Evolutionary conservation across 1,140 invertebrate species (phyloP), one percentile per base, ranked within the genome.

Genomic region (Mercenaria mercenaria): DNA sequence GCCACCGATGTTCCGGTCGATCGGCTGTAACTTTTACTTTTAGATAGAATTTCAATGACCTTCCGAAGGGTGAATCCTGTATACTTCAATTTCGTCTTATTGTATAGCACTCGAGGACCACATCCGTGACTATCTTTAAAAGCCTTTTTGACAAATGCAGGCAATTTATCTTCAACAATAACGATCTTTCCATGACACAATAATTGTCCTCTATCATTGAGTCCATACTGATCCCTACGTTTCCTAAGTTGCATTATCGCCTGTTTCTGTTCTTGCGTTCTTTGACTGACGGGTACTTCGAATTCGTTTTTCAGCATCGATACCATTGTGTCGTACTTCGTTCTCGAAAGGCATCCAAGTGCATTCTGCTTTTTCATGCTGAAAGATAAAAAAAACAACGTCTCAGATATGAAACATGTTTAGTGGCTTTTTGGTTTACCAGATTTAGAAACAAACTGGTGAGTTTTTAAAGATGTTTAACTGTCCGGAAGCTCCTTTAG

Each of bases 101-200:
- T 32, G 32, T 64, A 82, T 26, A 82, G n/a, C 6, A 47, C 80
- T 64, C 80, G 26, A 18, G 59, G 6, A 39, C 80, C 59, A 61
- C 32, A 39, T 2, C 80, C 52, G 59, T 39, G 52, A 41, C 13
- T 50, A 4, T 81, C 52, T 26, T 43, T 26, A 50, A 81, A 81
- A 13, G 18, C 52, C 56, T 80, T n/a, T 59, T 80, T 13, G 26
- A 80, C 47, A 29, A 29, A 20, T 8, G 2, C 52, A 8, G 6
- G 26, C 18, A 80, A 37, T 6, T 50, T 29, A 6, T 74, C 69
- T 26, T 74, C 37, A 10, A 47, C 41, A n/a, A 74, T 47, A 4
- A 74, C 39, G 1, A 8, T 39, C 41, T 74, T 77, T 26, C 41
- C 41, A 15, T 74, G 37, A 74, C 37, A 47, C 18, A n/a, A 23